Base-by-base conservation (phyloP, 2,797 vertebrate genomes). In the Neosilurus hyrtlii region DNA sequence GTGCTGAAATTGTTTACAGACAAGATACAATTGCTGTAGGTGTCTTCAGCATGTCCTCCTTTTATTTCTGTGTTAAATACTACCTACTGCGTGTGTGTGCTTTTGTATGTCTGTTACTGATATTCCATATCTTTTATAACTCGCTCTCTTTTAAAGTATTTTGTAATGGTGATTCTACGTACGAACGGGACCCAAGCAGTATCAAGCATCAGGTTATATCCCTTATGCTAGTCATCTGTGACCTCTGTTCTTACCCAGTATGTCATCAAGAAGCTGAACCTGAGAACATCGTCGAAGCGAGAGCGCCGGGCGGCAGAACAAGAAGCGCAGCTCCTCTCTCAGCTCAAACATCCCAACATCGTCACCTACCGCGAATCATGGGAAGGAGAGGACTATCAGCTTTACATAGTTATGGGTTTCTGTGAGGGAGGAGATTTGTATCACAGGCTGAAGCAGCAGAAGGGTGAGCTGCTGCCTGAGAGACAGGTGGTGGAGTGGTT, bases 361-460 rank as follows among this genome's bases (percentile, higher is more conserved):
- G 97, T 99, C 86, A 97, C 95, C 7, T 99, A 99, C 91, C 94
- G 95, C 83, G 97, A 99, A 91, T 99, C 97, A 0, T 99, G 97
- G 98, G 97, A 99, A 88, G 97, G 96, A 24, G 93, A 94, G 0
- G 96, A 98, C 78, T 95, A 95, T 73, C 94, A 97, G 68, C 93
- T 99, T 0, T 98, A 98, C 82, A 99, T 99, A 0, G 98, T 95
- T 80, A 99, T 99, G 97, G 96, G 96, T 82, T 99, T 97, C 93
- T 99, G 98, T 0, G 97, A 99, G 92, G 97, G 97, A 61, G 98
- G 98, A 26, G 98, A 99, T 83, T 94, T 99, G n/a, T 99, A 99
- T 88, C 96, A 96, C 87, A 95, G 94, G 63, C 96, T 99, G 57
- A 98, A 98, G 86, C 95, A 97, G 80, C 97, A 96, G 87, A 97